A percentile compares a stretch with the other conserved stretches of the same genome.
Conservation (phyloP, 2,888 invertebrate species). For the Tortricodes alternella region DNA sequence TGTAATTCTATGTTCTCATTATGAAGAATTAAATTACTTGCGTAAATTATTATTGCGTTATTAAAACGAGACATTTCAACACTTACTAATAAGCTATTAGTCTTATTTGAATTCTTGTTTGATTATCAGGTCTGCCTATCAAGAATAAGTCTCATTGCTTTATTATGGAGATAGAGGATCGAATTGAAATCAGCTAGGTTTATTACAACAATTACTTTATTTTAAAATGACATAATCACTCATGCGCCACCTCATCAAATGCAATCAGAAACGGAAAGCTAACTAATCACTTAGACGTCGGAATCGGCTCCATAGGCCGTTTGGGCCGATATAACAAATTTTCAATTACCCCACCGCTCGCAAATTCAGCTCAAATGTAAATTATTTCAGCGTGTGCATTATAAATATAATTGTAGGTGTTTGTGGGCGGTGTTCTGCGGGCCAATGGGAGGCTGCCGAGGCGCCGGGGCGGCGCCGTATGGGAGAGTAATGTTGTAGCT, state of each 20-base stretch:
- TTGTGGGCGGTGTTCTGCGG: slow-evolving; percentile 63
- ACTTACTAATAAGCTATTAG: too few species aligned
- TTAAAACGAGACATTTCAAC: too few species aligned
- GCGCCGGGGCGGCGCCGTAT: slow-evolving; percentile 68
- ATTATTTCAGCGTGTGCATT: slow-evolving; percentile 80
- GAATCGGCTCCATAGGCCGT: slow-evolving; percentile 58
- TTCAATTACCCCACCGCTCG: slow-evolving; percentile 80
- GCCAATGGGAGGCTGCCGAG: slow-evolving; percentile 63
- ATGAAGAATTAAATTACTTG: too few species aligned
- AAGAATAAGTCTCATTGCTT: too few species aligned
- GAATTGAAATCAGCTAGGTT: too few species aligned
- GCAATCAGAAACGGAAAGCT: slow-evolving; percentile 41
- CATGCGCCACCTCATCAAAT: not conserved
- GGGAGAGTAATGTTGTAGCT: slow-evolving; percentile 76
- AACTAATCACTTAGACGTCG: slow-evolving; percentile 65
- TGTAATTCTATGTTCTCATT: too few species aligned
- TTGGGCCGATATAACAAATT: slow-evolving; percentile 80
- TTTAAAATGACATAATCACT: not conserved
- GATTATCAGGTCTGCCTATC: too few species aligned
- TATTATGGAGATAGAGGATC: too few species aligned
- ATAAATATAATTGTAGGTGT: slow-evolving; percentile 82
- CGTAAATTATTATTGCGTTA: too few species aligned
- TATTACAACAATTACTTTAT: too few species aligned
- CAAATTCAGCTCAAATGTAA: slow-evolving; percentile 82
- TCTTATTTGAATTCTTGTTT: too few species aligned